Base-by-base conservation (phyloP, 2,888 invertebrate genomes). In the Tiliacea aurago region DNA sequence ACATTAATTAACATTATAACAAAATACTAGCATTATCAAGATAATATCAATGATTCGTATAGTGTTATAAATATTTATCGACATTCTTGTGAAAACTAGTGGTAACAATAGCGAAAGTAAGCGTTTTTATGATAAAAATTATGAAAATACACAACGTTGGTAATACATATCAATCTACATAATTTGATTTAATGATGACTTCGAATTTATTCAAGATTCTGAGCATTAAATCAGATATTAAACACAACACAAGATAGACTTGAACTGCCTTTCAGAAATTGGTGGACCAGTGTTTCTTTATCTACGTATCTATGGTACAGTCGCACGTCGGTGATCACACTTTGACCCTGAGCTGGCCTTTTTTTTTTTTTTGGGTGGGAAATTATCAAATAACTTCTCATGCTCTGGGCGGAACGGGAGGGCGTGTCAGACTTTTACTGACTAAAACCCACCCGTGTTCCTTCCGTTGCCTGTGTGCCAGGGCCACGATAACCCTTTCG, bases 1-100 rank as follows among this genome's bases (percentile, higher is more conserved):
- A 9, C 23, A 49, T 49, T 47, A 68, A 49, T 49, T 37, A 53
- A 23, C 10, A 33, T 20, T 33, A 23, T 18, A 13, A 43, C 11
- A 51, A 69, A 70, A 43, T 28, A 20, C 37, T 20, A 62, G 43
- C 6, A 65, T 18, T 23, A 13, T 15, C 33, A 55, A 45, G 20
- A 20, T 20, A 45, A 20, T 28, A 15, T 47, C 15, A 47, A 23
- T 20, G 15, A 37, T 45, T 41, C 11, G 9, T 47, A 18, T 74
- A n/a, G n/a, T 47, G n/a, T 71, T 41, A 13, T 55, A 37, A 70
- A 73, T 49, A 59, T 59, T 71, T 41, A 74, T 59, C n/a, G 41
- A 59, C 10, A 72, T 43, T 58, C 74, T 71, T 71, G 47, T 71
- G 10, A 49, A 72, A 72, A n/a, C 18, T n/a, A n/a, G 41, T 74